A percentile compares a stretch with the other conserved stretches of the same genome.
phyloP scores from a whole-genome alignment of 2,888 invertebrate species.

The Oligia fasciuncula region DNA sequence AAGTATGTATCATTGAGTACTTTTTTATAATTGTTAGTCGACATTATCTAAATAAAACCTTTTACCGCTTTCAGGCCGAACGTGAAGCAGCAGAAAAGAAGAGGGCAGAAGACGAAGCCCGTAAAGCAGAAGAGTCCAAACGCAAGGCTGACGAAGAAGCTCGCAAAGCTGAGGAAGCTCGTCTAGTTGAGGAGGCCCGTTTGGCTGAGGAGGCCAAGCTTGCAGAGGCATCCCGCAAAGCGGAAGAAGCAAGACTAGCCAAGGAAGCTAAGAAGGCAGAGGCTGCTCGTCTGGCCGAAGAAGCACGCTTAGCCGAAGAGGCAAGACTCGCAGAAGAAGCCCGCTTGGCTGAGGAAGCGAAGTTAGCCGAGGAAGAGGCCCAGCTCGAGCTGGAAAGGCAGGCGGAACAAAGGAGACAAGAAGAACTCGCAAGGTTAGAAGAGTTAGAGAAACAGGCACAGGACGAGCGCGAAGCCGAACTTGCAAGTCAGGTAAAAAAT shows the following conservation, averaged over 20 bases:
- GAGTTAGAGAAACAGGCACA: conserved; percentile 91
- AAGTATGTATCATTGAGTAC: conserved; percentile 73
- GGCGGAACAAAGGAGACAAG: conserved; percentile 89
- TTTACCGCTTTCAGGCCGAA: conserved; percentile 73
- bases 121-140: conserved; percentile 87
- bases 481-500: conserved; percentile 90
- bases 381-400: conserved; percentile 82
- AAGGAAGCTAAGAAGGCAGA: conserved; percentile 85
- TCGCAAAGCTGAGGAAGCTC: conserved; percentile 86
- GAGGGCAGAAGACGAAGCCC: conserved; percentile 89
- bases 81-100: conserved; percentile 86
- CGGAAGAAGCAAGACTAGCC: conserved; percentile 85
- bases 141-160: conserved; percentile 88
- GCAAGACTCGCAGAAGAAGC: conserved; percentile 87
- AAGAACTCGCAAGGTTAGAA: conserved; percentile 89
- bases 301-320: conserved; percentile 83
- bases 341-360: conserved; percentile 84
- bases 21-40: background rate
- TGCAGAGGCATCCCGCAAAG: conserved; percentile 80
- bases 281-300: conserved; percentile 84
- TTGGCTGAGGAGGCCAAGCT: conserved; percentile 78
- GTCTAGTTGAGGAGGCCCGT: conserved; percentile 84
- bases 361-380: conserved; percentile 84
- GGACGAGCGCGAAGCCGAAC: conserved; percentile 92
- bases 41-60: background rate